phyloP scores from a whole-genome alignment of 2,888 invertebrate genomes.

The Deilephila elpenor region DNA sequence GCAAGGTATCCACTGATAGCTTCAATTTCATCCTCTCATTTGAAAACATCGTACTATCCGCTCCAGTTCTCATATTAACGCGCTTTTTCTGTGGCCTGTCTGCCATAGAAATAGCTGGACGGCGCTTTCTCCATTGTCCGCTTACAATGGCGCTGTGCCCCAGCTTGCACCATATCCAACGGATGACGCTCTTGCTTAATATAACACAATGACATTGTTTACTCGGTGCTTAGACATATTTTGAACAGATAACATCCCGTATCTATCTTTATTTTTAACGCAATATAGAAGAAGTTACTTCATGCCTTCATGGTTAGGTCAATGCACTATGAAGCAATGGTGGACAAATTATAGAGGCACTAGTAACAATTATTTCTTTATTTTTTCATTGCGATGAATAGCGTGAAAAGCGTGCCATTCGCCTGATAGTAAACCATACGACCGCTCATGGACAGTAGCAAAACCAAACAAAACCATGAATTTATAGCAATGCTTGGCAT shows the following conservation, averaged over 20 bases:
- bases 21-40: too few relatives aligned
- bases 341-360: too few relatives aligned
- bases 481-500: too few relatives aligned
- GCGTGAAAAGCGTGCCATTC: too few relatives aligned
- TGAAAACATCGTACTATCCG: neutral
- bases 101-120: conserved; percentile 40
- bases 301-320: neutral
- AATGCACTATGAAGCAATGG: neutral
- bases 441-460: too few relatives aligned
- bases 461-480: too few relatives aligned
- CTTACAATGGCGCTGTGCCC: conserved; percentile 63
- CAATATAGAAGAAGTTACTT: neutral
- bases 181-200: conserved; percentile 60
- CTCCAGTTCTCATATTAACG: neutral
- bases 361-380: too few relatives aligned
- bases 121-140: conserved; percentile 78
- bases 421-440: too few relatives aligned
- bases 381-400: too few relatives aligned
- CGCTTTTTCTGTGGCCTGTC: conserved; percentile 22
- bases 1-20: too few relatives aligned
- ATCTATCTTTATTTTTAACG: neutral
- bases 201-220: conserved; percentile 60
- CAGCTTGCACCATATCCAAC: conserved; percentile 66
- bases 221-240: conserved; percentile 38
- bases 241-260: neutral